Evolutionary conservation across 2,888 invertebrate species (phyloP), one percentile per base, ranked within the genome.

Genomic region (Alsophila aescularia): DNA sequence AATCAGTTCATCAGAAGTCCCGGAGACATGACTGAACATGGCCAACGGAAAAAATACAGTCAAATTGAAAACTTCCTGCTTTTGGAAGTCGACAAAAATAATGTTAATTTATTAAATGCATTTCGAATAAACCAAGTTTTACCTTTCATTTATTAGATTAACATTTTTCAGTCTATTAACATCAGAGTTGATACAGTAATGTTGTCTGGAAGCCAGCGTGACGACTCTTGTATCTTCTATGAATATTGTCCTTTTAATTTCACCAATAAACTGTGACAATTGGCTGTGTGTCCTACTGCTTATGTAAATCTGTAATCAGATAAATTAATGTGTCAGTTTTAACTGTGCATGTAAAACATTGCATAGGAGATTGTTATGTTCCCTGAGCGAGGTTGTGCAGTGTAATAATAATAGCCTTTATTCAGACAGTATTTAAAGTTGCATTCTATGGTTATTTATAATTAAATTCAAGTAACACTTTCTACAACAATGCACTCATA

Each of bases 281-380:
- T 99, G 99, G 0, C 99, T 98, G 85, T 99, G 99, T 4, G 99
- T 99, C 70, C 99, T 93, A 62, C 98, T 98, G 80, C 98, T 98
- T 82, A 97, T 99, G 76, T 95, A 97, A 60, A 99, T 96, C 96
- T 97, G 87, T 29, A 85, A 85, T 27, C 7, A 9, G n/a, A 31
- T 31, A n/a, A 10, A 18, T 18, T 18, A 4, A 18, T 18, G n/a
- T n/a, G 7, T 32, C 4, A 13, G n/a, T n/a, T n/a, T n/a, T n/a
- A n/a, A n/a, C n/a, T n/a, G n/a, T n/a, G n/a, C n/a, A n/a, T n/a
- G n/a, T n/a, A n/a, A n/a, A n/a, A n/a, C n/a, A n/a, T n/a, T n/a
- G n/a, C n/a, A n/a, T n/a, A n/a, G n/a, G n/a, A n/a, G n/a, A n/a
- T n/a, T n/a, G n/a, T n/a, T n/a, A n/a, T n/a, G n/a, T n/a, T n/a